Percentiles rank a stretch among this genome's conserved stretches.
These are phyloP conservation scores for Agrenia bidenticulata DNA, from an alignment of 2,888 invertebrate species.

Conservation along the genomic window DNA sequence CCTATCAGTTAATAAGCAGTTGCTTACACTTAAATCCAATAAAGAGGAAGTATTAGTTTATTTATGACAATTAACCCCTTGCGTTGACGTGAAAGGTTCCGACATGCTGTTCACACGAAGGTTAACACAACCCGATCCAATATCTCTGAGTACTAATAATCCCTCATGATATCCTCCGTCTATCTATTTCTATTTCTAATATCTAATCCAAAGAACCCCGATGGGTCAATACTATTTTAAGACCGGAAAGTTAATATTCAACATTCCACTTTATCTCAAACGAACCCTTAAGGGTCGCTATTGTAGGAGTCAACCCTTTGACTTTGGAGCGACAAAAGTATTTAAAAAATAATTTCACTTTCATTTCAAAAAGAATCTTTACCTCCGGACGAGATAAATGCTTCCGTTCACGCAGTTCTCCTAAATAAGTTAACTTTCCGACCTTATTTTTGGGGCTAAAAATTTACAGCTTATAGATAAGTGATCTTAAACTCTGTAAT, in stretches of 20 bases:
- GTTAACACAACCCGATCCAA: neutral
- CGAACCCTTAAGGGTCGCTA: no score
- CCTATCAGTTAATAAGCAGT: no score
- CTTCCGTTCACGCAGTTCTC: slow-evolving; percentile 37
- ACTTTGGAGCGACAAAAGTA: neutral
- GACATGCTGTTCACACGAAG: neutral
- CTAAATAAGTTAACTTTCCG: neutral
- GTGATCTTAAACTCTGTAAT: neutral
- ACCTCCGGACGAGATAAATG: slow-evolving; percentile 24
- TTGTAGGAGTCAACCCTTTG: neutral
- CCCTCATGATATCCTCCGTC: no score
- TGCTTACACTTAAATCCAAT: no score
- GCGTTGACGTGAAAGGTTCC: slow-evolving; percentile 4
- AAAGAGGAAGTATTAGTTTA: no score
- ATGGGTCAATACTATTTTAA: no score
- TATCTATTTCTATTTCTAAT: neutral
- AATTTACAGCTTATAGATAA: slow-evolving; percentile 22
- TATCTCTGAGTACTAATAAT: neutral
- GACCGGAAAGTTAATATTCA: no score
- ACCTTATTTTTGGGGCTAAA: slow-evolving; percentile 20
- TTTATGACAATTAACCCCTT: slow-evolving; percentile 7
- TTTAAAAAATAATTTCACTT: slow-evolving; percentile 17
- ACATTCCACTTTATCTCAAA: no score
- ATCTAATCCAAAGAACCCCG: neutral
- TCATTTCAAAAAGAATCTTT: neutral